A percentile compares a stretch with the other conserved stretches of the same genome.
Conservation (phyloP, 2,888 invertebrate genomes). For the Tupiocoris notatus region DNA sequence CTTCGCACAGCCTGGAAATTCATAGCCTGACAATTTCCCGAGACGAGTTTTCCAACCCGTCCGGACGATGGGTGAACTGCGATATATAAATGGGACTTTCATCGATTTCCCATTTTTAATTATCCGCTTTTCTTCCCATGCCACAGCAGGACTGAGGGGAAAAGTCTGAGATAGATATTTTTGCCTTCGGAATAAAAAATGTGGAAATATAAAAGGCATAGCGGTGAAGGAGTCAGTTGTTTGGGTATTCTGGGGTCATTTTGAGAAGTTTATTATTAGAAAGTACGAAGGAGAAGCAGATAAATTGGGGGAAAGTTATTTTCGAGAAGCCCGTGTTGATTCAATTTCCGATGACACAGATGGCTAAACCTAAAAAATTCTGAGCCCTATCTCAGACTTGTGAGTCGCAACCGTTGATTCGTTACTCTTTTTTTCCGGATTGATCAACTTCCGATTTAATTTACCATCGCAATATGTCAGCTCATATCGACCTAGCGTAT, state of each 20-base stretch:
- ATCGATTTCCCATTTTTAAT: slow-evolving; percentile 28
- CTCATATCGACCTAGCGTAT: no score
- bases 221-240: not conserved
- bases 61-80: not conserved
- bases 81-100: slow-evolving; percentile 10
- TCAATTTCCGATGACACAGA: not conserved
- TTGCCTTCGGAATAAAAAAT: not conserved
- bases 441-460: no score
- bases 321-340: not conserved
- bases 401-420: no score
- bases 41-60: not conserved
- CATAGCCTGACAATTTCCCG: not conserved
- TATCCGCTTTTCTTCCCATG: slow-evolving; percentile 11
- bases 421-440: no score
- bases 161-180: not conserved
- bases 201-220: not conserved
- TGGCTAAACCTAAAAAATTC: not conserved
- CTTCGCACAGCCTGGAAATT: not conserved
- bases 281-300: not conserved
- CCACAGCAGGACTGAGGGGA: not conserved
- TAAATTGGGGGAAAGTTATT: no score
- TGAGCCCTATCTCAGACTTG: not conserved
- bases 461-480: no score
- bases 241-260: not conserved
- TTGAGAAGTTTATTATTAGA: not conserved